phyloP scores from a whole-genome alignment of 1,140 invertebrate species.

The Caenorhabditis elegans region WBcel235 BX284606.5:3053001-3053500 shows the following conservation, averaged over 20 bases:
- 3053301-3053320: conserved; percentile 41
- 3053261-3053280: conserved; percentile 45
- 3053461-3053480: conserved; percentile 36
- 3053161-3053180: conserved; percentile 44
- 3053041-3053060: conserved; percentile 20
- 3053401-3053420: conserved; percentile 19
- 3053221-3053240: conserved; percentile 43
- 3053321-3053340: conserved; percentile 18
- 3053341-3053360: not conserved
- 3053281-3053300: conserved; percentile 41
- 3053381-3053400: conserved; percentile 9
- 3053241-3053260: conserved; percentile 43
- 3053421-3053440: conserved; percentile 39
- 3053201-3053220: conserved; percentile 43
- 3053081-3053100: conserved; percentile 43
- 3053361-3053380: conserved; percentile 36
- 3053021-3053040: conserved; percentile 29
- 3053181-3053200: conserved; percentile 44
- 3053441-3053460: conserved; percentile 29
- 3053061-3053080: conserved; percentile 40
- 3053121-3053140: conserved; percentile 38
- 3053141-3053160: conserved; percentile 9
- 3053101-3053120: conserved; percentile 43
- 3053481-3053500: conserved; percentile 29
- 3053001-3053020: too few species aligned